phyloP scores from a whole-genome alignment of 2,888 invertebrate species.

The Chaetogeoica ovagalla region DNA sequence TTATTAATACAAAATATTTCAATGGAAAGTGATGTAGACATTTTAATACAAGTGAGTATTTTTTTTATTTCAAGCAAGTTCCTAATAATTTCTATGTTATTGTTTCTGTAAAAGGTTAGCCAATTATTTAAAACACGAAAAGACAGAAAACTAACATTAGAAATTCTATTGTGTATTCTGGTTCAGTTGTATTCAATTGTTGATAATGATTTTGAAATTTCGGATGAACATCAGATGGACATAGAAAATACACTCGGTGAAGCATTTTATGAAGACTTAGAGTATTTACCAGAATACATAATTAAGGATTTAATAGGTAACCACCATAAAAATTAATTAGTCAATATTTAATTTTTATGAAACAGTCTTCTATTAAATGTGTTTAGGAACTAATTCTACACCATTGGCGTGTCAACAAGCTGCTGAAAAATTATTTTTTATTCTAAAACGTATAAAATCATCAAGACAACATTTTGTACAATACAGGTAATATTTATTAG shows the following conservation, averaged over 20 bases:
- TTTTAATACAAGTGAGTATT: constrained; percentile 33
- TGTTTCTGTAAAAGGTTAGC: constrained; percentile 16
- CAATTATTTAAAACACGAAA: constrained; percentile 64
- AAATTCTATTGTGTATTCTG: constrained; percentile 66
- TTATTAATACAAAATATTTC: constrained; percentile 66
- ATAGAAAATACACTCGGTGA: constrained; percentile 58
- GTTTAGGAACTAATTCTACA: constrained; percentile 22
- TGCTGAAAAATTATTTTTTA: constrained; percentile 41
- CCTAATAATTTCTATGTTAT: neutral
- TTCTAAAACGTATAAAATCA: constrained; percentile 27
- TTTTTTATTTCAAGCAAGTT: neutral
- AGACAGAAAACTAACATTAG: constrained; percentile 63
- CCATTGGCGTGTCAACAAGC: constrained; percentile 27
- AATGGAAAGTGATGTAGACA: constrained; percentile 57
- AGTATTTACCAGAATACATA: constrained; percentile 39
- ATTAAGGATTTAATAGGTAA: constrained; percentile 45
- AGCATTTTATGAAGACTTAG: constrained; percentile 35
- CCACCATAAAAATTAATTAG: neutral
- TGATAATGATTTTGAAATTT: constrained; percentile 59
- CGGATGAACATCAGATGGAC: constrained; percentile 61
- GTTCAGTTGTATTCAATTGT: constrained; percentile 68
- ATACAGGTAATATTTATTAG: constrained; percentile 23
- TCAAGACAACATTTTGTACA: constrained; percentile 39
- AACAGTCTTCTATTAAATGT: neutral
- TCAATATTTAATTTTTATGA: neutral